Base-by-base conservation (phyloP, 2,797 vertebrate species). In the Coendou prehensilis region DNA sequence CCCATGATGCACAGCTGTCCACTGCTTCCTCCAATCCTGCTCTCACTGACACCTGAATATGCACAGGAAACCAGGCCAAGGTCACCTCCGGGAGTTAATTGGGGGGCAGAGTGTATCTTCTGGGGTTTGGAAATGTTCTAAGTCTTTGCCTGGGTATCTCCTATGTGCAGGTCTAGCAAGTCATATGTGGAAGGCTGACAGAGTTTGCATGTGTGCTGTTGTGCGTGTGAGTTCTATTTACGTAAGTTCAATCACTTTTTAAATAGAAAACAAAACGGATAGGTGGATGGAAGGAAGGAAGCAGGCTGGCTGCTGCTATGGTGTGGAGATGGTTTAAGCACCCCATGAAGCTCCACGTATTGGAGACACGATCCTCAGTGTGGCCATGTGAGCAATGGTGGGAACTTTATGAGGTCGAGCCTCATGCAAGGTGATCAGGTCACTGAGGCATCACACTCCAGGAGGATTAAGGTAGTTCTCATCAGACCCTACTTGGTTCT, bases 11-110 rank as follows among this genome's bases (percentile, higher is more conserved):
- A 69, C 69, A 37, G 9, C 69, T 52, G 0, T 6, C 8, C 5
- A 0, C 33, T 1, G 33, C 63, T 2, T 3, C 69, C 9, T 11
- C 67, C 20, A 0, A 1, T 3, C 50, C 1, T 0, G 0, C 10
- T 9, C 10, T 71, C n/a, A 11, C 37, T 10, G 47, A 6, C 26
- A 33, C 3, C 45, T 0, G 0, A 3, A 1, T 5, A 3, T 15
- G 76, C 82, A 56, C 9, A 30, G 30, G 45, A 79, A 41, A 37
- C 14, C 47, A n/a, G 63, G 13, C 82, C 71, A 50, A 0, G 9
- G 30, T 13, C 17, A 20, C 7, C 57, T 28, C 45, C 2, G 14
- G 15, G 18, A n/a, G 22, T 33, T 57, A 8, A 56, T 9, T 3
- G 6, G 23, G 26, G 18, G 4, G 37, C 14, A 3, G 6, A 52